Evolutionary conservation across 2,888 invertebrate genomes (phyloP).

Genomic region (Microctonus hyperodae): DNA sequence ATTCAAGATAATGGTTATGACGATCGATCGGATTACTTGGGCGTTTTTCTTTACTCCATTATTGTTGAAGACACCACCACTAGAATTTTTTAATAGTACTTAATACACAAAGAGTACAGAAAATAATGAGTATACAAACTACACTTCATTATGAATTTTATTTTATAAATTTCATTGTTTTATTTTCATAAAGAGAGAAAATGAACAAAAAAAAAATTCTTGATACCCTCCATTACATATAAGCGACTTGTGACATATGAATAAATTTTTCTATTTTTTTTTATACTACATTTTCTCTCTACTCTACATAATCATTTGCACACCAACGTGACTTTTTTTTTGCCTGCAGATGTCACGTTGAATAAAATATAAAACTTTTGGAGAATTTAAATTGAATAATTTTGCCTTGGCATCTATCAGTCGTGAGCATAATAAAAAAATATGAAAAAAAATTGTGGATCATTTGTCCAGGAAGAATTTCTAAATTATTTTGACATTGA

Average conservation of each 20-base stretch:
- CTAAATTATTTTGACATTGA: not conserved
- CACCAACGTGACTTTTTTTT: not conserved
- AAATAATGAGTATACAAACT: not conserved
- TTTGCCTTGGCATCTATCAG: not conserved
- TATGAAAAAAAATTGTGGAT: not conserved
- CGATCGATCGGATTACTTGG: slow-evolving; percentile 19
- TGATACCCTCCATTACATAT: no score
- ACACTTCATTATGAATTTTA: not conserved
- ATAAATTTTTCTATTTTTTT: not conserved
- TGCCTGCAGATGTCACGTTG: not conserved
- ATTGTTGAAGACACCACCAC: not conserved
- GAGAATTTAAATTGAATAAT: not conserved
- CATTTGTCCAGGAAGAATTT: not conserved
- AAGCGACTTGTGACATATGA: not conserved
- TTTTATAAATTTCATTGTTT: no score
- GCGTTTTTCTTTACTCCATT: slow-evolving; percentile 3
- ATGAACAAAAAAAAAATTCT: no score
- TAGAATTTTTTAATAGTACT: slow-evolving; percentile 12
- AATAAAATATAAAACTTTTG: not conserved
- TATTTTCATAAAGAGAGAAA: no score
- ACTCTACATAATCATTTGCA: not conserved
- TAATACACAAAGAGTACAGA: not conserved
- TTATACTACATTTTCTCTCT: not conserved
- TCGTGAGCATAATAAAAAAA: not conserved
- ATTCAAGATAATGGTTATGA: slow-evolving; percentile 21